These are phyloP conservation scores for Apeltes quadracus DNA, from an alignment of 2,113 vertebrate genomes.

Conservation along the genomic window DNA sequence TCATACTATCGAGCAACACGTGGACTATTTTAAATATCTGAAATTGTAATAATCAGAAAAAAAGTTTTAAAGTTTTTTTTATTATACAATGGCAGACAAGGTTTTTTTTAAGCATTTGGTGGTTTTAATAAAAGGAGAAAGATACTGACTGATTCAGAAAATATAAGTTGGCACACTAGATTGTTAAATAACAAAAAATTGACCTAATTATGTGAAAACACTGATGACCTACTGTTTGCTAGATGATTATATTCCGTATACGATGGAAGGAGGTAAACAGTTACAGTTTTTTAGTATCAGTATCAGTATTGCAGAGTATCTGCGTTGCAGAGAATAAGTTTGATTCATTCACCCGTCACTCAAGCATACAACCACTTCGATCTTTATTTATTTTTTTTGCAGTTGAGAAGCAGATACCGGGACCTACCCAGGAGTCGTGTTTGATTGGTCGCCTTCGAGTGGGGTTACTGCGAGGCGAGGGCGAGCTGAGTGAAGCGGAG, in stretches of 20 bases:
- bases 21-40: too few species aligned
- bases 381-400: not conserved
- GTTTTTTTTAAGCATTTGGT: too few species aligned
- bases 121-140: not conserved
- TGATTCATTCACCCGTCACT: not conserved
- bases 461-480: constrained; percentile 76
- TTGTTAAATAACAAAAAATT: not conserved
- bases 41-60: too few species aligned
- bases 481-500: constrained; percentile 74
- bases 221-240: not conserved
- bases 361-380: not conserved
- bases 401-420: not conserved
- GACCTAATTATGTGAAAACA: too few species aligned
- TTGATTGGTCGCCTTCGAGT: constrained; percentile 76
- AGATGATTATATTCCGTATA: not conserved
- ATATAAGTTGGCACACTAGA: not conserved
- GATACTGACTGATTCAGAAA: not conserved
- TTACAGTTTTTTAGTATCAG: too few species aligned
- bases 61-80: too few species aligned
- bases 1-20: not conserved
- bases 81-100: too few species aligned
- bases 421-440: constrained; percentile 83
- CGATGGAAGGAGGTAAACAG: not conserved
- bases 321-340: not conserved
- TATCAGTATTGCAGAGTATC: too few species aligned